Evolutionary conservation across 2,797 vertebrate species (phyloP).

Genomic region (Menidia menidia): DNA sequence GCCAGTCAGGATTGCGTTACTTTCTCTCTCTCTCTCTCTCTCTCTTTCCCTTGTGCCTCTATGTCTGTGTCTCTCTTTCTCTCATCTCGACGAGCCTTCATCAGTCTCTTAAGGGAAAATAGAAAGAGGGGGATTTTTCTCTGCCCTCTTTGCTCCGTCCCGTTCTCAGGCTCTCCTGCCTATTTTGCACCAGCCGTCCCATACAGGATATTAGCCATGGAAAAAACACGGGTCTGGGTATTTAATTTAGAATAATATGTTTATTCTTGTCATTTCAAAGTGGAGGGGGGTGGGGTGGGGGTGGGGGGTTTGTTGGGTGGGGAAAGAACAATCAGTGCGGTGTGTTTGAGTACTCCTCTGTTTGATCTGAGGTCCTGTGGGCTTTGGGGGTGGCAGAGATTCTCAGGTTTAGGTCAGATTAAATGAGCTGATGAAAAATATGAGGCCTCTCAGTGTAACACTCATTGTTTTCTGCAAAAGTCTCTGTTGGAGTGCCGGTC

Average conservation of each 20-base stretch:
- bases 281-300: slow-evolving; percentile 32
- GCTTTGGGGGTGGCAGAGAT: slow-evolving; percentile 59
- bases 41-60: slow-evolving; percentile 60
- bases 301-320: slow-evolving; percentile 51
- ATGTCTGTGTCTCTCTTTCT: slow-evolving; percentile 52
- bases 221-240: slow-evolving; percentile 71
- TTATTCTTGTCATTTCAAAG: slow-evolving; percentile 78
- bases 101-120: slow-evolving; percentile 79
- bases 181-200: slow-evolving; percentile 78
- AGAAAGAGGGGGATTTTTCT: slow-evolving; percentile 80
- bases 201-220: slow-evolving; percentile 80
- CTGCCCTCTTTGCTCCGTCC: slow-evolving; percentile 66
- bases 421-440: slow-evolving; percentile 62
- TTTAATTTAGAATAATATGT: slow-evolving; percentile 81
- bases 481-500: slow-evolving; percentile 42
- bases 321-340: slow-evolving; percentile 72
- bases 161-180: slow-evolving; percentile 81
- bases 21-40: slow-evolving; percentile 65
- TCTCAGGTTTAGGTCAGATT: slow-evolving; percentile 73
- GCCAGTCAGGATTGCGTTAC: slow-evolving; percentile 85
- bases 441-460: slow-evolving; percentile 40
- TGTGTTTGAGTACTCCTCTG: slow-evolving; percentile 62
- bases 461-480: slow-evolving; percentile 39
- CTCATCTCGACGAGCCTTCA: slow-evolving; percentile 72
- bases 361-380: slow-evolving; percentile 74